Base-by-base conservation (phyloP, 2,797 vertebrate genomes). In the Tympanoctomys barrerae region DNA sequence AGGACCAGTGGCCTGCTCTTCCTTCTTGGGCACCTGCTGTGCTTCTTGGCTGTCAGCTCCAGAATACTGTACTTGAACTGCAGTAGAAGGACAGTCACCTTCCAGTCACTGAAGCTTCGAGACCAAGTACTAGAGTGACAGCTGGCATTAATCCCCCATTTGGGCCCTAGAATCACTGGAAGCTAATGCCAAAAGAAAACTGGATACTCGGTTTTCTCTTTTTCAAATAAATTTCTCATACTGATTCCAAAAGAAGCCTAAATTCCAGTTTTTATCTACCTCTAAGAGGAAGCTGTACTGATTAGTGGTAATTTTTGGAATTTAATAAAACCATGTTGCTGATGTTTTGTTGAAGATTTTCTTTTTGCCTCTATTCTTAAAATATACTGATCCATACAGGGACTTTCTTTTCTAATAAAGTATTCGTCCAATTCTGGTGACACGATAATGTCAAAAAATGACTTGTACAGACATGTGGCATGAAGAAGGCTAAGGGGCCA, bases 51-150 rank as follows among this genome's bases (percentile, higher is more conserved):
- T 95, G 96, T 96, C 97, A 97, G 96, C 96, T 96, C 94, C 95
- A 80, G 96, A 97, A 98, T 95, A 96, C 93, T 92, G 97, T 97
- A 97, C 89, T 85, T 96, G 96, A 98, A 94, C 95, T 94, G 88
- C 26, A 95, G 94, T 91, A 80, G 95, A 97, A 97, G 96, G 92
- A 95, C 77, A 83, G 68, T 79, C 85, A 79, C 89, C 95, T 81
- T 71, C 92, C 91, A 98, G 94, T 89, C 92, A 87, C 91, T 77
- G 36, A 93, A 90, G 93, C 57, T 97, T 98, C 94, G 94, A 97
- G 96, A 98, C 94, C 95, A 96, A 92, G 91, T 24, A 92, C 71
- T 33, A 94, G 90, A 94, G 95, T 94, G 97, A 96, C 91, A 97
- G 96, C 66, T 84, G 94, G 86, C 89, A 82, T n/a, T 52, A 36